Base-by-base conservation (phyloP, 2,113 vertebrate species). In the Megaptera novaeangliae region DNA sequence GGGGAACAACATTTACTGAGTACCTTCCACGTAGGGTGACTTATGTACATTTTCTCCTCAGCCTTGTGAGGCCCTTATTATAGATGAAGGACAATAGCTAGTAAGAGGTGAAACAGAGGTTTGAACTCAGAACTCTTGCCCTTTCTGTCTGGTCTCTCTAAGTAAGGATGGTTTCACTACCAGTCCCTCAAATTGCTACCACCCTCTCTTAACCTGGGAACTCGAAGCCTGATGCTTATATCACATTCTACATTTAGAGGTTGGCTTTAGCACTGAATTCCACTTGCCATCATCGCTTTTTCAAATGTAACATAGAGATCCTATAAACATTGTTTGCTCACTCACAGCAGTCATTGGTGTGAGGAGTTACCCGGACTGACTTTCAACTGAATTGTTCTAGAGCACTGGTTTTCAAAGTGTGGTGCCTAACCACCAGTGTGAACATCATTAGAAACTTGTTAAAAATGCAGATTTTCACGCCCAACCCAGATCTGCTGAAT, bases 321-420 rank as follows among this genome's bases (percentile, higher is more conserved):
- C 36, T 83, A 0, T 83, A 25, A 88, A 41, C 23, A 18, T 74
- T 95, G 95, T 93, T 97, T 98, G 90, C 96, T 96, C 83, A 36
- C 96, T 96, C 83, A 36, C 0, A 1, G n/a, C 39, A 93, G 61
- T 98, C 97, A 66, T 74, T 49, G n/a, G 20, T 61, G 92, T 96
- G 66, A 98, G 97, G 97, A 92, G 93, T 97, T 97, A 97, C 90
- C 89, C 94, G 95, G 97, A 95, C 98, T 96, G 95, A 98, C 97
- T 96, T 97, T 49, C 71, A 97, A 80, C 64, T 95, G 57, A 77
- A 82, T 97, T 41, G 7, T 63, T 72, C 31, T 21, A 36, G 36
- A 46, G 74, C 31, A 11, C 72, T 88, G 98, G 81, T 97, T 86
- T 68, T 68, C 41, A 17, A 3, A 49, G 91, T 34, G 52, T 59